Base-by-base conservation (phyloP, 2,797 vertebrate genomes). In the Tokudaia muenninki region DNA sequence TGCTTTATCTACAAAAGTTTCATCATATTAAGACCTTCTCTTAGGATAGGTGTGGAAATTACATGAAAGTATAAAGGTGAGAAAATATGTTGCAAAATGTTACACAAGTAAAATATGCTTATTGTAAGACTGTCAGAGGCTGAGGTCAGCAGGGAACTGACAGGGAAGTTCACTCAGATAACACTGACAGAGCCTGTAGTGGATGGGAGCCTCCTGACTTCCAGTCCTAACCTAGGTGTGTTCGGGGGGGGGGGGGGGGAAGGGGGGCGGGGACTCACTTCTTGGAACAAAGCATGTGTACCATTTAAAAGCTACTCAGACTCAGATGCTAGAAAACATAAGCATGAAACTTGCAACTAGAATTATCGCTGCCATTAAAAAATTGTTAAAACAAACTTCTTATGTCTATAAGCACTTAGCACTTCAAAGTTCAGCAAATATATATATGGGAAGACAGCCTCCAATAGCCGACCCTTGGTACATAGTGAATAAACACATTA, bases 1-100 rank as follows among this genome's bases (percentile, higher is more conserved):
- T 82, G 84, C 12, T 82, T 80, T 6, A 59, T 59, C 79, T 93
- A 3, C 74, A 93, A 67, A 21, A 52, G 70, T 81, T 92, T 3
- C n/a, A 92, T 63, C 8, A 72, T 79, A 50, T 72, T 61, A 87
- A 95, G 26, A 14, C 9, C 8, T 88, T 93, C 70, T 95, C 19
- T 50, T 29, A 90, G 37, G 63, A 81, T 55, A 29, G 10, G 61
- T 82, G 14, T 91, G 67, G 83, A 93, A 90, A 82, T 75, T 80
- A 88, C 67, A 89, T 79, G 29, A 87, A 92, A 82, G 65, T 9
- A 84, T 92, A 87, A 95, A 67, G 72, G 83, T 52, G 52, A 90
- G 87, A 87, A 87, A 90, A 61, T 3, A 61, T 11, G 59, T 77
- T 55, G 8, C 22, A 55, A 31, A 47, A 59, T 78, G 84, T 94